Evolutionary conservation across 1,140 invertebrate species (phyloP), one percentile per base, ranked within the genome.

Genomic region (Teleogryllus occipitalis): DNA sequence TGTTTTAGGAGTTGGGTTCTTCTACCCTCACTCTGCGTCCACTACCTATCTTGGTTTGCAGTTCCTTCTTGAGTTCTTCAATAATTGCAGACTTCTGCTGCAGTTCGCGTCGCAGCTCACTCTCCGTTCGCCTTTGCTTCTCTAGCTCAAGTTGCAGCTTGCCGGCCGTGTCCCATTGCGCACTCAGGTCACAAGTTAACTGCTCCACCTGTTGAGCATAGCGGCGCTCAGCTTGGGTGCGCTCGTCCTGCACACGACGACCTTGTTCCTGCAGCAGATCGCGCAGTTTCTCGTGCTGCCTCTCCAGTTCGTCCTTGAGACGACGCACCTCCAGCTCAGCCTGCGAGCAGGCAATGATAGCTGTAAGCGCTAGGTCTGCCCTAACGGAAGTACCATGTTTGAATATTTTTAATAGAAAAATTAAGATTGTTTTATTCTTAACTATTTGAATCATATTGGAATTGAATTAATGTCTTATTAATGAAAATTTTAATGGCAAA

Each of bases 91-190:
- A 91, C 81, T 93, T 93, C 85, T 93, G 92, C 8, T 90, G 88
- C 18, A 94, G 82, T 81, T 95, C 93, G 46, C 93, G 87, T 82
- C 92, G 90, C 7, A 94, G 83, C 80, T 96, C 93, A 8, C 88
- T 87, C 83, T 94, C 92, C 82, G 93, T 90, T 22, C 93, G 88
- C 77, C 91, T 89, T 81, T 94, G 92, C 74, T 93, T 92, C 80
- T 95, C 94, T 72, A 94, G 84, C 81, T 95, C 94, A 81, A 95
- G 81, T 85, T 93, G 87, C 1, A 94, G 86, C 83, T 93, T 93
- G 75, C 91, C 90, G 0, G 92, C 90, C n/a, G 90, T 90, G 82
- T 95, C 93, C 89, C 93, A 94, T 83, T 95, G 93, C 8, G 90
- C 89, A 1, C 91, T 91, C n/a, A 94, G 86, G 83, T 95, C 94